Conservation (phyloP, 2,113 vertebrate species). For the Phaetusa simplex region DNA sequence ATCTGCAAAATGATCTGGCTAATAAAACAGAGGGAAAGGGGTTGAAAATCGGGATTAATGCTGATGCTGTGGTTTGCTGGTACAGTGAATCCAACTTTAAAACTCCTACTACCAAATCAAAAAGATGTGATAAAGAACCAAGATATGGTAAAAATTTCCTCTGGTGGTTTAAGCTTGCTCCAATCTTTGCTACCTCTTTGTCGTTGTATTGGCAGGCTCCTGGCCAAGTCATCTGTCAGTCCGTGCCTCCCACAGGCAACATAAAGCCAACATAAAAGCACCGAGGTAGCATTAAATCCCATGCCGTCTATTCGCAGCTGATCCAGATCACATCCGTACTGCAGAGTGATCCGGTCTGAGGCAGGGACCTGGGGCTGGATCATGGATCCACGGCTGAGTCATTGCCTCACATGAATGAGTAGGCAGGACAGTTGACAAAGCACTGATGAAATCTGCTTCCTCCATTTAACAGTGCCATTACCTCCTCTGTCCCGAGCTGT, state of each 20-base stretch:
- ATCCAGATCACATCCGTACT: neutral
- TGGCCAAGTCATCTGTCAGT: constrained; percentile 1
- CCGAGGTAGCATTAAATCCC: neutral
- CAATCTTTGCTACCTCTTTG: neutral
- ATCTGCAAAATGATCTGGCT: neutral
- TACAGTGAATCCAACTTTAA: neutral
- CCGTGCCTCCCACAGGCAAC: neutral
- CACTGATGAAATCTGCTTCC: constrained; percentile 22
- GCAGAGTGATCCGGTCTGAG: neutral
- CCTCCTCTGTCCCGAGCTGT: neutral
- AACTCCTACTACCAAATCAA: neutral
- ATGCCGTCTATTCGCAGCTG: neutral
- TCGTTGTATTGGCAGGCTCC: neutral
- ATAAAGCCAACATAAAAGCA: constrained; percentile 4
- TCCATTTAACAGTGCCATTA: constrained; percentile 15
- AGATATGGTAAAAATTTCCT: neutral
- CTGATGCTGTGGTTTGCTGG: neutral
- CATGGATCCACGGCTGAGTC: neutral
- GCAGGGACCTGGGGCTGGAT: neutral
- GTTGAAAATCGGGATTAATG: neutral
- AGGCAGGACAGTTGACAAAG: constrained; percentile 30
- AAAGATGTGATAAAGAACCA: neutral
- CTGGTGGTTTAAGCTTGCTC: neutral
- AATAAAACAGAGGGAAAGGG: neutral
- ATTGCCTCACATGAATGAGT: neutral